Base-by-base conservation (phyloP, 1,140 invertebrate genomes). In the Cotesia typhae region DNA sequence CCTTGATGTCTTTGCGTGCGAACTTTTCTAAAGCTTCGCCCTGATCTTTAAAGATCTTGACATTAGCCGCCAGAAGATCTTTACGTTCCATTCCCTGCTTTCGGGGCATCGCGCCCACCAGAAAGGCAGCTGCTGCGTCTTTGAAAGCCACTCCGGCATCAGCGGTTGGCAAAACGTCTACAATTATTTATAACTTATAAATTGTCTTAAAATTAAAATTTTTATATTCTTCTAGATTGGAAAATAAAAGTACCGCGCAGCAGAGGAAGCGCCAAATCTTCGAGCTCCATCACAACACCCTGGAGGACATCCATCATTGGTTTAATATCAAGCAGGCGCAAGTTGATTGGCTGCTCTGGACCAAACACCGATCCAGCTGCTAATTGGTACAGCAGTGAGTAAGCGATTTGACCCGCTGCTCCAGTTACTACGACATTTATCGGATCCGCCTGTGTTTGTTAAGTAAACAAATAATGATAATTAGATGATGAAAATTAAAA, bases 11-110 rank as follows among this genome's bases (percentile, higher is more conserved):
- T 82, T 99, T 99, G 76, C 95, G 96, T 1, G 98, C 96, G 85
- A 92, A 91, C 85, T 97, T 92, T 75, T 99, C 94, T 1, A 99
- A 84, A 10, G 98, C 97, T 82, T 96, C 90, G 12, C 98, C 98
- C 88, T 95, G 94, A 51, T 92, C 93, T 88, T 99, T 98, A 86
- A 99, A 99, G 79, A 99, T 99, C 83, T 97, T 97, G 4, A 99
- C 97, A 89, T 99, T 99, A 6, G 98, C 98, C 52, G 96, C 94
- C 0, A 95, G 83, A 35, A 96, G 86, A 84, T 99, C 98, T 87
- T 99, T 99, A 53, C 98, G 91, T 84, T 99, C 98, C 98, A 99
- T 99, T 59, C 98, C 98, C 83, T 99, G 95, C 81, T 94, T 95
- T 14, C 98, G 91, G 0, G 98, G 98, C 98, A 99, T 99, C 4